Evolutionary conservation across 2,888 invertebrate species (phyloP).

Genomic region (Galerucella nymphaeae): DNA sequence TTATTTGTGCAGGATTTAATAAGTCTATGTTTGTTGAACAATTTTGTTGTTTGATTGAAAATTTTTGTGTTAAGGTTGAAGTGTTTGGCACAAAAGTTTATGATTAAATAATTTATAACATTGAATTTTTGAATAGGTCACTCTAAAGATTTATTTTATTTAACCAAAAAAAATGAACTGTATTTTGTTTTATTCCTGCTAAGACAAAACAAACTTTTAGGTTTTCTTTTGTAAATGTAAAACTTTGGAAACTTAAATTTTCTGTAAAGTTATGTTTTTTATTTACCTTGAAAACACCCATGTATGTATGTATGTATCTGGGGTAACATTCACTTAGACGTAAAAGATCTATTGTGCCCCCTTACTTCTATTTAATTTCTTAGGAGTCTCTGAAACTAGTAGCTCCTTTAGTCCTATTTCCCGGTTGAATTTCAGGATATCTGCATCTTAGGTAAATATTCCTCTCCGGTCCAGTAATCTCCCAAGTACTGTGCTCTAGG

Average conservation of each 20-base stretch:
- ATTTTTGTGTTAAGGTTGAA: not conserved
- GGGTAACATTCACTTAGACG: no score
- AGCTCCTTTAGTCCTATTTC: no score
- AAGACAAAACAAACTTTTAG: constrained; percentile 8
- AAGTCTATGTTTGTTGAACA: constrained; percentile 50
- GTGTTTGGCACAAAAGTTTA: not conserved
- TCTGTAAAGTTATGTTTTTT: constrained; percentile 14
- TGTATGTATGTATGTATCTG: no score
- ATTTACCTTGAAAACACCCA: not conserved
- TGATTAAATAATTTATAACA: not conserved
- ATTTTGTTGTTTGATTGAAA: constrained; percentile 44
- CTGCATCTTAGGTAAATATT: no score
- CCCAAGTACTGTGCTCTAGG: no score
- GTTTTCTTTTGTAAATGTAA: constrained; percentile 22
- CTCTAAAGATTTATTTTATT: constrained; percentile 7
- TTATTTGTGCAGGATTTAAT: constrained; percentile 52
- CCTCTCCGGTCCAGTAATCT: no score
- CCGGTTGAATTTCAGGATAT: no score
- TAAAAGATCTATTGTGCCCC: no score
- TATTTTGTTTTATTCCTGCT: constrained; percentile 19
- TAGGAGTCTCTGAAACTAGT: no score
- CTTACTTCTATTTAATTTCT: no score
- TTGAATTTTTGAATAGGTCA: constrained; percentile 4
- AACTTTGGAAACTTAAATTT: constrained; percentile 20
- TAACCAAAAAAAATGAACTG: constrained; percentile 8